These are phyloP conservation scores for Hippocampus guttulatus DNA, from an alignment of 2,113 vertebrate species.

Conservation along the genomic window DNA sequence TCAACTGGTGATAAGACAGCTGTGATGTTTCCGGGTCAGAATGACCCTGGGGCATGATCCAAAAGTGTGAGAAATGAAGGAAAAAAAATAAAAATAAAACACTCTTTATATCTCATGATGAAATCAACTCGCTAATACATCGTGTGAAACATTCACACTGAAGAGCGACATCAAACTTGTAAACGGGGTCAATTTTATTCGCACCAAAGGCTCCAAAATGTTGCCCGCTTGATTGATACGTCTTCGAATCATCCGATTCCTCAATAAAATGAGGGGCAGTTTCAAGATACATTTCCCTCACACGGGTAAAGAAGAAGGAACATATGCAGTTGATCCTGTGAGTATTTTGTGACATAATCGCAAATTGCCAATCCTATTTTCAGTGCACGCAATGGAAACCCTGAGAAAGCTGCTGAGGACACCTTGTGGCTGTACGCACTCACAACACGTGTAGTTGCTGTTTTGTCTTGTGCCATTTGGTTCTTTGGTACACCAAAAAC, in stretches of 20 bases:
- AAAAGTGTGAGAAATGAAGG: no score
- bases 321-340: no score
- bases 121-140: no score
- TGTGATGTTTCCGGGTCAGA: no score
- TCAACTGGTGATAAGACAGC: neutral
- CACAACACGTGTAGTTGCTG: neutral
- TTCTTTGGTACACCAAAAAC: neutral
- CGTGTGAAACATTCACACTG: neutral
- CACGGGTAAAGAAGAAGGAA: neutral
- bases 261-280: no score
- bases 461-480: neutral
- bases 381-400: neutral
- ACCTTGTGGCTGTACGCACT: conserved; percentile 6
- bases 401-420: neutral
- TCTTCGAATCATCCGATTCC: neutral
- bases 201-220: neutral
- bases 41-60: no score
- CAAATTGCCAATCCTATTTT: neutral
- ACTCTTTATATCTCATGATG: no score
- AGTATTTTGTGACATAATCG: neutral
- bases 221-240: no score
- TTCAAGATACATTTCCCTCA: neutral
- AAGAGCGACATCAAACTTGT: neutral
- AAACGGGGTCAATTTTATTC: neutral
- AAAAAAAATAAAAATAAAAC: no score